These are phyloP conservation scores for Plodia interpunctella DNA, from an alignment of 1,140 invertebrate species.

Conservation along the genomic window DNA sequence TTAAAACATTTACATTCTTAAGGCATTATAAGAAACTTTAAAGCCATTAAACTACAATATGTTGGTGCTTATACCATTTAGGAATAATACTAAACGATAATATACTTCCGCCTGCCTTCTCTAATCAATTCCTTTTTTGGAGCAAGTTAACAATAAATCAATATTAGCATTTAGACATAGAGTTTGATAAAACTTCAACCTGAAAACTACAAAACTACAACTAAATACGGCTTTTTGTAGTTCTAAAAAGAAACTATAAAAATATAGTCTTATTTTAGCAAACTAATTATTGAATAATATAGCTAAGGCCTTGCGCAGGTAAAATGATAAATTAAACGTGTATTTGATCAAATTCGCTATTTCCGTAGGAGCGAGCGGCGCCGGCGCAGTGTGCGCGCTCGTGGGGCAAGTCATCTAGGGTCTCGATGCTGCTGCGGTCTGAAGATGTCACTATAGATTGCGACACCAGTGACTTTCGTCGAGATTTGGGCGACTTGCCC, in stretches of 20 bases:
- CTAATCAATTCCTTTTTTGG: conserved; percentile 28
- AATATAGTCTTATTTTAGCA: not conserved
- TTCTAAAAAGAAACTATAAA: conserved; percentile 5
- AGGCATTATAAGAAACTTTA: conserved; percentile 1
- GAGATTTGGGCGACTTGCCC: conserved; percentile 74
- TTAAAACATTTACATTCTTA: not conserved
- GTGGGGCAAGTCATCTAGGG: conserved; percentile 49
- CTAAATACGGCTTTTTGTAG: not conserved
- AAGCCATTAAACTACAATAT: conserved; percentile 4
- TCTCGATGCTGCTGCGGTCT: conserved; percentile 69
- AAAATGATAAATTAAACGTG: conserved; percentile 48
- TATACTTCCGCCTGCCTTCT: not conserved
- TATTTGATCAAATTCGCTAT: conserved; percentile 61
- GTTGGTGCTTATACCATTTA: conserved; percentile 2
- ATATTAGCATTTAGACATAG: not conserved
- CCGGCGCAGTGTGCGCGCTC: conserved; percentile 47
- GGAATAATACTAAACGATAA: not conserved
- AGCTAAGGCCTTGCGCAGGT: not conserved
- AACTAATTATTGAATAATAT: conserved; percentile 1
- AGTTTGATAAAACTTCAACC: conserved; percentile 6
- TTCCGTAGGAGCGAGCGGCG: conserved; percentile 35
- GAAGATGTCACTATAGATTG: conserved; percentile 62
- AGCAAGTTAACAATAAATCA: not conserved
- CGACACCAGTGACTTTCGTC: conserved; percentile 55
- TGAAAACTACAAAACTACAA: not conserved